phyloP scores from a whole-genome alignment of 2,888 invertebrate genomes.

The Timandra comae region DNA sequence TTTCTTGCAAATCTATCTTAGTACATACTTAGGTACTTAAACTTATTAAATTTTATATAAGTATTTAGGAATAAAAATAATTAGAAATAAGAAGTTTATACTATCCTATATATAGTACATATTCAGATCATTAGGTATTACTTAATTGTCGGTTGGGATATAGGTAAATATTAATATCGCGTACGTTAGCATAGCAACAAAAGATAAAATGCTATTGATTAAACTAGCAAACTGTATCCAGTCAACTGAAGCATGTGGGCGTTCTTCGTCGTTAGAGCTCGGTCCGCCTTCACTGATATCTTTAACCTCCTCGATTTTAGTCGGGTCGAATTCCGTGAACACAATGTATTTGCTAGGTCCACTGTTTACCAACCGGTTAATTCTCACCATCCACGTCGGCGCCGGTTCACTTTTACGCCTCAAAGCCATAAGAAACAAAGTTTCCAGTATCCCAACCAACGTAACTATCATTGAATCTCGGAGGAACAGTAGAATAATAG shows the following conservation, averaged over 20 bases:
- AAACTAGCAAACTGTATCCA: constrained; percentile 61
- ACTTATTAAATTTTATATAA: no score
- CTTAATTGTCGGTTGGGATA: constrained; percentile 48
- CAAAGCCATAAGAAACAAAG: constrained; percentile 52
- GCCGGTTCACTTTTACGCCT: constrained; percentile 41
- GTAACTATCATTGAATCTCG: constrained; percentile 65
- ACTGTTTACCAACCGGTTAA: constrained; percentile 42
- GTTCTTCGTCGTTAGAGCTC: constrained; percentile 18
- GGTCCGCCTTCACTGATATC: constrained; percentile 34
- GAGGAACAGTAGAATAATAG: constrained; percentile 68
- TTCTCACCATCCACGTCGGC: constrained; percentile 46
- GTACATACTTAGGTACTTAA: no score
- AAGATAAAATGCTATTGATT: constrained; percentile 51
- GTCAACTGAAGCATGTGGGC: constrained; percentile 28
- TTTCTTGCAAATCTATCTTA: no score
- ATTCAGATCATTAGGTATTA: no score
- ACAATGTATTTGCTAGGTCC: constrained; percentile 61
- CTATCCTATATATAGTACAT: no score
- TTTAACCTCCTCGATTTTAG: constrained; percentile 36
- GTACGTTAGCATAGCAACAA: constrained; percentile 46
- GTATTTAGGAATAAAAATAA: no score
- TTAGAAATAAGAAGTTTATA: no score
- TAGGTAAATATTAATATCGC: constrained; percentile 49
- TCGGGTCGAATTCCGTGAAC: constrained; percentile 64
- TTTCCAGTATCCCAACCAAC: constrained; percentile 47